phyloP scores from a whole-genome alignment of 1,140 invertebrate species.

The Drosophila dunni region DNA sequence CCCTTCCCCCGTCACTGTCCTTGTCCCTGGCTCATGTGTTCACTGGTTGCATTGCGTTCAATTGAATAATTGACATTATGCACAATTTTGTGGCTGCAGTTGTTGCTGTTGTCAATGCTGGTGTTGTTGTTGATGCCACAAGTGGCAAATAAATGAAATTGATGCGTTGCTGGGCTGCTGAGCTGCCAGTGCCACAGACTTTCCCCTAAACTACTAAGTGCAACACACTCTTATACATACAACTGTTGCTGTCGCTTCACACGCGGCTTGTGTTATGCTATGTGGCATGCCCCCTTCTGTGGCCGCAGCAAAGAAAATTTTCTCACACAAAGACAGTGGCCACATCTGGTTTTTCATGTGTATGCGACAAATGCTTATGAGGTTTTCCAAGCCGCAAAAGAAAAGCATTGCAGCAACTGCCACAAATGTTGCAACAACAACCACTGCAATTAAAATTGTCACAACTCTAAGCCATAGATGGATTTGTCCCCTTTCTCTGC shows the following conservation, averaged over 20 bases:
- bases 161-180: conserved; percentile 60
- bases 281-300: conserved; percentile 50
- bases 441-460: conserved; percentile 76
- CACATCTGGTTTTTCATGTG: conserved; percentile 68
- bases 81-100: conserved; percentile 45
- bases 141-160: conserved; percentile 83
- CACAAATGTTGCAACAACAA: conserved; percentile 27
- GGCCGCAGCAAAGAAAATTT: conserved; percentile 63
- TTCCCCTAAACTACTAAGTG: conserved; percentile 56
- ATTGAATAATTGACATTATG: conserved; percentile 78
- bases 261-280: conserved; percentile 47
- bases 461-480: conserved; percentile 65
- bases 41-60: conserved; percentile 48
- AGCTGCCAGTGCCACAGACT: conserved; percentile 1
- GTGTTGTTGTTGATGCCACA: conserved; percentile 56
- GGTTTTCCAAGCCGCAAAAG: conserved; percentile 47
- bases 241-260: conserved; percentile 57
- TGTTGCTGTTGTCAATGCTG: conserved; percentile 32
- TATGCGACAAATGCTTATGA: conserved; percentile 63
- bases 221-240: conserved; percentile 4
- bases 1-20: not conserved
- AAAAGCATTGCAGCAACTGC: conserved; percentile 48
- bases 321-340: conserved; percentile 59
- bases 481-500: conserved; percentile 22
- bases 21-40: not conserved